Evolutionary conservation across 35 echinoderm and acorn worm genomes (phyloP).

Genomic region (Acanthaster planci): DNA sequence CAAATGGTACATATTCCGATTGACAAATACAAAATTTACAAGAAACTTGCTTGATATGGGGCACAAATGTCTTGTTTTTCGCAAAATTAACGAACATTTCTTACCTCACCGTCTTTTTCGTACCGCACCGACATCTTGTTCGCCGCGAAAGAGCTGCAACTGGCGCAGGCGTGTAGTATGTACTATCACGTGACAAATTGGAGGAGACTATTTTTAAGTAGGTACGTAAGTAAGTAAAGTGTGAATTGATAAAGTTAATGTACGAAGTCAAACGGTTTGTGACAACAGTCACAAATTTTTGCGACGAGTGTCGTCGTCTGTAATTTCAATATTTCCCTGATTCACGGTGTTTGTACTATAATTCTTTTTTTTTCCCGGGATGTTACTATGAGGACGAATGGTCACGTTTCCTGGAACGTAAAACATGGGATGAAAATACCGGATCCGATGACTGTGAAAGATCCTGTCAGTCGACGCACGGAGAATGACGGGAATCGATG

Average conservation of each 20-base stretch:
- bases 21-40: background rate
- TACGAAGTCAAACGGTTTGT: background rate
- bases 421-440: too few relatives aligned
- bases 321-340: too few relatives aligned
- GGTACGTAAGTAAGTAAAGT: background rate
- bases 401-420: too few relatives aligned
- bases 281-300: background rate
- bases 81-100: background rate
- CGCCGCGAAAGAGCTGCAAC: slow-evolving; percentile 6
- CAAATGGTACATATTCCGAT: background rate
- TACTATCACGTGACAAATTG: slow-evolving; percentile 15
- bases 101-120: slow-evolving; percentile 27
- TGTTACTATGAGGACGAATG: too few relatives aligned
- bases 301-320: too few relatives aligned
- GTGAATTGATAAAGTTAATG: background rate
- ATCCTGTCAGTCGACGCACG: too few relatives aligned
- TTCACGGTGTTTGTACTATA: too few relatives aligned
- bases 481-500: too few relatives aligned
- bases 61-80: background rate
- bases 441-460: too few relatives aligned
- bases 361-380: too few relatives aligned
- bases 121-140: slow-evolving; percentile 21
- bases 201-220: slow-evolving; percentile 8
- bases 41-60: background rate
- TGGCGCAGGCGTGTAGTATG: background rate